Base-by-base conservation (phyloP, 1,140 invertebrate species). In the Eumeta japonica region DNA sequence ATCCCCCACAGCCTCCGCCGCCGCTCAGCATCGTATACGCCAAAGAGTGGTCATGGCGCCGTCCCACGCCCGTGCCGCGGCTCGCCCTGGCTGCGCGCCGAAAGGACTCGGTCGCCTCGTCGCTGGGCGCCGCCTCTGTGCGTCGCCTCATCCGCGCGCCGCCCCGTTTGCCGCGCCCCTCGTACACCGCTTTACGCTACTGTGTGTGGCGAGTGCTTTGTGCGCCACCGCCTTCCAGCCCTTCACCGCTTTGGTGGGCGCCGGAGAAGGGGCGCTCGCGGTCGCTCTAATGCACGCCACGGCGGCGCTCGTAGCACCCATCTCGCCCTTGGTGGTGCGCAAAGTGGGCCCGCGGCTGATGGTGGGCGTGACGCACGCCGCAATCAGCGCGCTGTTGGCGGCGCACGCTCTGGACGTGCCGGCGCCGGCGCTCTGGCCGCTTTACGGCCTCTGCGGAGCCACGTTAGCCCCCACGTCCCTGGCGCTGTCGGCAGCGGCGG, bases 51-150 rank as follows among this genome's bases (percentile, higher is more conserved):
- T 60, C 54, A 13, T 73, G 68, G 68, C 59, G 50, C 43, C 65
- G 66, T 37, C 52, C 52, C 12, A 64, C 59, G 41, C 41, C 43
- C 10, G 49, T 55, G 3, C 35, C 44, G 11, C 50, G 56, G 19
- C 5, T 5, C 5, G 20, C 20, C n/a, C 5, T n/a, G n/a, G 20
- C 20, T 24, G 38, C 61, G 11, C 67, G 79, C 11, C 66, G 83
- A 33, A 68, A 81, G 1, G 83, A 85, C 31, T 86, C 84, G 1
- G 76, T 83, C 50, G 79, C 79, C 3, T 85, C 83, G 2, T 85
- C 84, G 2, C 81, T 84, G 5, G 83, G 83, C 0, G 81, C 83
- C 0, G 84, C 83, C 0, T 86, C 84, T 1, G 84, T 87, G 0
- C 75, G 82, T 3, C 70, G 82, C 1, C 63, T 87, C 0, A 81